Base-by-base conservation (phyloP, 2,888 invertebrate genomes). In the Drosophila anceps region DNA sequence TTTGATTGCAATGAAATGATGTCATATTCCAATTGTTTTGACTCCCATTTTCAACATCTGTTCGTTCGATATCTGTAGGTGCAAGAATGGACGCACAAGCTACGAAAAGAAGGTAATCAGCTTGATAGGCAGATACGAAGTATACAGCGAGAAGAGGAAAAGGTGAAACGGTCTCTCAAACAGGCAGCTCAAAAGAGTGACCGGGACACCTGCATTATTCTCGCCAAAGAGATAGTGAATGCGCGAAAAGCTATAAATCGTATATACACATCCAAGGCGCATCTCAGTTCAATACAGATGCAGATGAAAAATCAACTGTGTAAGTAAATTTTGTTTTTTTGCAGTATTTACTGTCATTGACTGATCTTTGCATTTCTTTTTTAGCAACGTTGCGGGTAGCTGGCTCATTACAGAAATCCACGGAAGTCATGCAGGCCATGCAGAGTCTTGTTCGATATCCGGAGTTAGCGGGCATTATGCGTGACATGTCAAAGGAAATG, bases 351-450 rank as follows among this genome's bases (percentile, higher is more conserved):
- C 35, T 35, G 31, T 7, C 48, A 50, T 15, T 24, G 35, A 24
- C 13, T 18, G 13, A 18, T 20, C 9, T 24, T 44, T 37, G n/a
- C 4, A 4, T 5, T 15, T 27, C 15, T 33, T 8, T 29, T 91
- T 91, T 20, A 97, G 98, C 98, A n/a, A 98, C 98, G 12, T 94
- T 99, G 75, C 95, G 98, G 84, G 96, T 99, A 13, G 98, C 98
- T 31, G 99, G 99, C 8, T 96, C 98, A 0, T 93, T 99, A 57
- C 95, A 97, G 89, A 98, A 98, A 92, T 99, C 99, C 33, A 98
- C 99, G 3, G 98, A 99, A 94, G 99, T 99, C 81, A 99, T 99
- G 99, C 97, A 97, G 93, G 97, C 98, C 1, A 99, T 99, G 98
- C 98, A 99, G 91, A 95, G 96, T 7, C 94, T 99, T 9, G 94